These are phyloP conservation scores for Chrysotoxum bicinctum DNA, from an alignment of 2,888 invertebrate genomes.

Conservation along the genomic window DNA sequence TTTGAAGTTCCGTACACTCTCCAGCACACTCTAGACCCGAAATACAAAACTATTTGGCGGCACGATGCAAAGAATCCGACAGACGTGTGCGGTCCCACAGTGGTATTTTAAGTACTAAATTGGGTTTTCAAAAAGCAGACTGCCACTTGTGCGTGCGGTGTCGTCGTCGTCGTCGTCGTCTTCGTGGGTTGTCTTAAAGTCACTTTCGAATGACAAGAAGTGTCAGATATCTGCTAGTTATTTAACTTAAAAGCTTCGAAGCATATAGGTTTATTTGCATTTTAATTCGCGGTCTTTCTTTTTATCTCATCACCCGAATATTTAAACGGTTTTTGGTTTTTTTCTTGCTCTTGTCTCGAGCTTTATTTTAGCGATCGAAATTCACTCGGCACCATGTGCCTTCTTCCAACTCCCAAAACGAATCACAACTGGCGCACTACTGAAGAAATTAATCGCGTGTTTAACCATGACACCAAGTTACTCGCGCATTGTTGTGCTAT, in stretches of 20 bases:
- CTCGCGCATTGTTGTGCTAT: conserved; percentile 26
- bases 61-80: neutral
- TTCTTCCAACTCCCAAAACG: conserved; percentile 29
- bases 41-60: neutral
- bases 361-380: conserved; percentile 47
- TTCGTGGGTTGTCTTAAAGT: neutral
- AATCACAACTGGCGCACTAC: conserved; percentile 50
- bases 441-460: conserved; percentile 20
- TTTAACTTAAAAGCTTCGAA: conserved; percentile 63
- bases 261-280: conserved; percentile 14
- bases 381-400: conserved; percentile 25
- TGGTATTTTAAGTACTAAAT: neutral
- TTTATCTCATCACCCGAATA: conserved; percentile 8
- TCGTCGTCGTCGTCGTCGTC: neutral
- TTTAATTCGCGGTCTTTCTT: conserved; percentile 14
- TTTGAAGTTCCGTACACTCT: neutral
- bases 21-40: neutral
- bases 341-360: neutral
- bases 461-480: conserved; percentile 59
- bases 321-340: neutral
- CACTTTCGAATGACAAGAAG: conserved; percentile 43
- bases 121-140: conserved; percentile 5
- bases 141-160: neutral
- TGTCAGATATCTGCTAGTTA: conserved; percentile 64
- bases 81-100: conserved; percentile 6